A percentile compares a stretch with the other conserved stretches of the same genome.
Conservation (phyloP, 2,113 vertebrate species). For the Collichthys lucidus region DNA sequence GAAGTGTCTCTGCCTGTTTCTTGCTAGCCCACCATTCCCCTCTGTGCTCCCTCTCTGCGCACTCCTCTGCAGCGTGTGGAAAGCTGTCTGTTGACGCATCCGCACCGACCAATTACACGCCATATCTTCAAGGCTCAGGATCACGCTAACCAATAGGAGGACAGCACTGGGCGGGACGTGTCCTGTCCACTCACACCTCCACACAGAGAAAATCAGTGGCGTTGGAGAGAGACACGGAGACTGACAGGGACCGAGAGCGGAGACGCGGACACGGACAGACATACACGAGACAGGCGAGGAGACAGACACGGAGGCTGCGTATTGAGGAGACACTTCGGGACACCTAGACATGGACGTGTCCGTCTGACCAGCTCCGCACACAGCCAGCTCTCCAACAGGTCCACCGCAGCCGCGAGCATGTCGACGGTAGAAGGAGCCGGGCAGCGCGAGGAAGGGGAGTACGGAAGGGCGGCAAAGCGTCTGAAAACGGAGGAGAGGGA, state of each 20-base stretch:
- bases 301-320: neutral
- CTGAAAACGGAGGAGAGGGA: slow-evolving; percentile 65
- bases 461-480: slow-evolving; percentile 69
- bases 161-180: slow-evolving; percentile 40
- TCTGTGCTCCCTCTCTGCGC: slow-evolving; percentile 27
- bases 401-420: slow-evolving; percentile 51
- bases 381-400: slow-evolving; percentile 4
- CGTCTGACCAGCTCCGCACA: neutral
- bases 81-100: slow-evolving; percentile 37
- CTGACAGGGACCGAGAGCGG: neutral
- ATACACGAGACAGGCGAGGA: neutral
- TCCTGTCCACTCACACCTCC: slow-evolving; percentile 49
- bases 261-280: neutral
- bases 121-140: slow-evolving; percentile 27
- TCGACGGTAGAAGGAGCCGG: slow-evolving; percentile 51
- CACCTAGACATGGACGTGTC: slow-evolving; percentile 13
- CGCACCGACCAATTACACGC: slow-evolving; percentile 40
- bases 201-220: slow-evolving; percentile 52
- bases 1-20: neutral
- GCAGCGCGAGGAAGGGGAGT: slow-evolving; percentile 62
- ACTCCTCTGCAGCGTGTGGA: slow-evolving; percentile 55
- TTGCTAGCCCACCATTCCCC: slow-evolving; percentile 38
- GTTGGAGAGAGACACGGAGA: neutral
- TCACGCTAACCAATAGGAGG: slow-evolving; percentile 47
- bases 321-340: neutral